Base-by-base conservation (phyloP, 2,888 invertebrate species). In the Xestia c-nigrum region DNA sequence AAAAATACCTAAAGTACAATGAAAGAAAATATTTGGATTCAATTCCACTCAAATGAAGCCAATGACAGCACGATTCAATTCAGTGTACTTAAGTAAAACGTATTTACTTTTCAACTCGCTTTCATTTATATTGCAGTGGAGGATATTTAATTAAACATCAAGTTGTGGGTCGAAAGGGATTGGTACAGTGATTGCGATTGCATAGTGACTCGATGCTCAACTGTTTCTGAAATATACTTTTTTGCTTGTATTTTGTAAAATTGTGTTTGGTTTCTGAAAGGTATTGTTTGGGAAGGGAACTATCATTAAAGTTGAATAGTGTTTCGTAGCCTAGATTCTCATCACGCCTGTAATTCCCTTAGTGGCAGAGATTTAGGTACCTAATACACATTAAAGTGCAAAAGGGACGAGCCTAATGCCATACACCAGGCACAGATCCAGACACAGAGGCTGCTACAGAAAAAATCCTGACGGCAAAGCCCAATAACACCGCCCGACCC, bases 131-230 rank as follows among this genome's bases (percentile, higher is more conserved):
- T 78, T 80, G 78, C 87, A 80, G 74, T 73, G 47, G 47, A 24
- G 50, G 76, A 80, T 80, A 86, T 87, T 82, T 70, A 84, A 82
- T 86, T 78, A 76, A 80, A 72, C 66, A 73, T 79, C 74, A 80
- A 74, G 47, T 81, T 71, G 52, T 76, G 46, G 61, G 52, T 67
- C 64, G 52, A 76, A 72, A 84, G 43, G 65, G 46, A 77, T 81
- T 72, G 43, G 61, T 5, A 55, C 10, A 59, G 40, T 77, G 71
- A 82, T 77, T 85, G n/a, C 46, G 24, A 55, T 55, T 77, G 47
- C 19, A 61, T 46, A 50, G 52, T 38, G 43, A 57, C 43, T 71
- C 64, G 24, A 47, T 52, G 64, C 9, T 82, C 46, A 40, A 40
- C 21, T 52, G 50, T 47, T 55, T n/a, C 21, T 50, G 14, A 10